Conservation (phyloP, 2,797 vertebrate species). For the Hemitrygon akajei region DNA sequence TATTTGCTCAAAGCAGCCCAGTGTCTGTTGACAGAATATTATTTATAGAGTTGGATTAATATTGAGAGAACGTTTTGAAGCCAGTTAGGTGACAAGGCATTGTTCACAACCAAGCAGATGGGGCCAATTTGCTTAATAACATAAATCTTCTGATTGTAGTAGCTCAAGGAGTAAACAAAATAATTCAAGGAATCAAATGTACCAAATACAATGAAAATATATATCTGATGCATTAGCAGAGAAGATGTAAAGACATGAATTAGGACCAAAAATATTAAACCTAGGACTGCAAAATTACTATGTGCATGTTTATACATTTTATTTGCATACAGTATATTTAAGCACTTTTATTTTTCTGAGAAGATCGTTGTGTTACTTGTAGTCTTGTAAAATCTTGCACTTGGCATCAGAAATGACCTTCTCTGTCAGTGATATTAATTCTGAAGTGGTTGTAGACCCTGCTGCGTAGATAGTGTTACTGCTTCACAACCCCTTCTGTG, state of each 20-base stretch:
- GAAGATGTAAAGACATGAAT: neutral
- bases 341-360: neutral
- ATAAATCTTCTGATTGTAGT: neutral
- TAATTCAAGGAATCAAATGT: neutral
- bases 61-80: neutral
- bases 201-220: neutral
- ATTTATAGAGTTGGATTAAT: conserved; percentile 2
- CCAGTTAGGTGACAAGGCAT: neutral
- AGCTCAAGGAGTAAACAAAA: neutral
- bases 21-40: neutral
- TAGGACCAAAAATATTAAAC: neutral
- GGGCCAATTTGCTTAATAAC: neutral
- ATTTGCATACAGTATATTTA: neutral
- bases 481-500: conserved; percentile 18
- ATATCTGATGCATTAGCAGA: neutral
- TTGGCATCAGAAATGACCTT: neutral
- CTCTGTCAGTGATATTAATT: conserved; percentile 2
- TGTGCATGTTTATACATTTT: neutral
- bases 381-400: neutral
- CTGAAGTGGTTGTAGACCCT: neutral
- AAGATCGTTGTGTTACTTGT: neutral
- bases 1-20: neutral
- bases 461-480: neutral
- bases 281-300: neutral
- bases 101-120: neutral